phyloP scores from a whole-genome alignment of 2,113 vertebrate species.

The Cygnus buccinator region DNA sequence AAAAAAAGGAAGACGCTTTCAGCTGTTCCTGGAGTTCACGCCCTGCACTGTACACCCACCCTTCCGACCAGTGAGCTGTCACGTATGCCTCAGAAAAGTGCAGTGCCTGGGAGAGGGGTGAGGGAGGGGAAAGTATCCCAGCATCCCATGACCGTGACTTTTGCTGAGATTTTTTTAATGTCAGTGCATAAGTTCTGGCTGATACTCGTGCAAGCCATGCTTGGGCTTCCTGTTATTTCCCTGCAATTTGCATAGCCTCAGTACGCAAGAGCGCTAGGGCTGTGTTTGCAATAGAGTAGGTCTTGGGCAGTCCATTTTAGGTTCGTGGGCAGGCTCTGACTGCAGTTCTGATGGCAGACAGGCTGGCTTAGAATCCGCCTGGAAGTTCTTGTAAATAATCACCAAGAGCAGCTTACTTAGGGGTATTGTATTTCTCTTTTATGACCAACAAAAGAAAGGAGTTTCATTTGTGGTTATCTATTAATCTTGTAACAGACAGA shows the following conservation, averaged over 20 bases:
- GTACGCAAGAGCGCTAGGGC: not conserved
- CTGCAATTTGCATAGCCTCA: not conserved
- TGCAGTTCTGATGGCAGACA: not conserved
- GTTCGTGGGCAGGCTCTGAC: not conserved
- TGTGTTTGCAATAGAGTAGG: not conserved
- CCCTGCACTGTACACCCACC: slow-evolving; percentile 41
- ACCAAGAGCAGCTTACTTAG: not conserved
- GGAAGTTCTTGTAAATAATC: not conserved
- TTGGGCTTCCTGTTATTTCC: not conserved
- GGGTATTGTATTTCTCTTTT: not conserved
- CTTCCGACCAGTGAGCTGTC: slow-evolving; percentile 17
- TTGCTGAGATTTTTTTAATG: not conserved
- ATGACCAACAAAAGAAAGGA: not conserved
- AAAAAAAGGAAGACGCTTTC: slow-evolving; percentile 8
- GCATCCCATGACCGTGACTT: not conserved
- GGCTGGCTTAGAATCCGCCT: not conserved
- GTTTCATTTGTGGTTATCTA: not conserved
- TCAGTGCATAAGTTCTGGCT: not conserved
- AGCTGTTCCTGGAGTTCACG: slow-evolving; percentile 55
- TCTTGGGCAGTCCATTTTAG: not conserved
- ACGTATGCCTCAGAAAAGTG: not conserved
- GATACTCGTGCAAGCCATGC: not conserved
- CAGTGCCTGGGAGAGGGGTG: slow-evolving; percentile 18
- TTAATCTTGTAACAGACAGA: not conserved
- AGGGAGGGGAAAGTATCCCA: slow-evolving; percentile 10